Conservation (phyloP, 2,113 vertebrate genomes). For the Cololabis saira region DNA sequence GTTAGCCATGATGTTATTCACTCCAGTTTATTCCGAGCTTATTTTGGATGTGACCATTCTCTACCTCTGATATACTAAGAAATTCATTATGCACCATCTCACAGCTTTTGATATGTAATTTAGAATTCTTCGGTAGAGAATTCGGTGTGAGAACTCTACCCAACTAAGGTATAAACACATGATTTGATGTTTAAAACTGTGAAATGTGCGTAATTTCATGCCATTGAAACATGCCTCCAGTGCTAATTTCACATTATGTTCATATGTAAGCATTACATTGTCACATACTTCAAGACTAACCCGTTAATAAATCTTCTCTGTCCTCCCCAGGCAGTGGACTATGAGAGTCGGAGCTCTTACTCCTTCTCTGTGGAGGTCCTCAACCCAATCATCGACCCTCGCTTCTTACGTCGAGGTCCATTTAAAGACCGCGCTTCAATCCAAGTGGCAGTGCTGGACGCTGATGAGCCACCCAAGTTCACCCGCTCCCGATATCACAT, state of each 20-base stretch:
- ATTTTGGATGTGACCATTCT: constrained; percentile 39
- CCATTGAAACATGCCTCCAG: constrained; percentile 8
- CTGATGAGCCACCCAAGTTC: constrained; percentile 89
- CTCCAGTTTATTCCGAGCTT: constrained; percentile 22
- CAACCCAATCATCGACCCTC: constrained; percentile 90
- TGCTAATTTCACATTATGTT: constrained; percentile 33
- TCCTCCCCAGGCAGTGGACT: constrained; percentile 85
- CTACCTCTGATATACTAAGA: constrained; percentile 39
- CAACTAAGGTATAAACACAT: constrained; percentile 41
- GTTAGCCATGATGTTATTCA: constrained; percentile 39
- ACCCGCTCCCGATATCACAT: constrained; percentile 84
- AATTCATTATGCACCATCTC: constrained; percentile 51
- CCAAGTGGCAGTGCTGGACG: constrained; percentile 86
- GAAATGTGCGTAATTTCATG: constrained; percentile 43
- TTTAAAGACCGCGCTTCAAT: constrained; percentile 89
- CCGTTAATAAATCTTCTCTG: not conserved
- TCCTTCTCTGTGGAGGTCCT: constrained; percentile 90
- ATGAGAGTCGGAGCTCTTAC: constrained; percentile 87
- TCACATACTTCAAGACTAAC: not conserved
- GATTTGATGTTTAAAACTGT: constrained; percentile 28
- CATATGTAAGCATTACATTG: not conserved
- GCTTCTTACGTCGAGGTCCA: constrained; percentile 87
- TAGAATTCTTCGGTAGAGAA: constrained; percentile 31
- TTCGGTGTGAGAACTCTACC: constrained; percentile 38
- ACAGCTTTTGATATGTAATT: constrained; percentile 62